Evolutionary conservation across 1,140 invertebrate genomes (phyloP), one percentile per base, ranked within the genome.

Genomic region (Dendrolimus kikuchii): DNA sequence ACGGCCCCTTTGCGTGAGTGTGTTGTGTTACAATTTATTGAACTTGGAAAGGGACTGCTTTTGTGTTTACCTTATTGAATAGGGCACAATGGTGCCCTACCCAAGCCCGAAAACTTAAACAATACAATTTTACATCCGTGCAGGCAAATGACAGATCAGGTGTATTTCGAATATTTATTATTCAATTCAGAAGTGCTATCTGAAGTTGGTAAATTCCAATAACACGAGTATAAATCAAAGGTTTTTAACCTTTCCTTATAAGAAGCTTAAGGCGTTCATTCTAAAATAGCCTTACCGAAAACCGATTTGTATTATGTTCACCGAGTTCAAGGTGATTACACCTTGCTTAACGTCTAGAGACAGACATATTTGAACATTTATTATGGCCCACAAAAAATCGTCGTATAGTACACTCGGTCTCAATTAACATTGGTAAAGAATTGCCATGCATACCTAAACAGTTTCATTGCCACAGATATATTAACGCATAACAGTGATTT

Each of bases 61-160:
- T 76, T 70, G 69, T 75, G 57, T 52, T 47, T 40, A 47, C 57
- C 8, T 50, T 42, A 52, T 57, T 62, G 60, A 72, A 71, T 71
- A 23, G 55, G 57, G 40, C 49, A 66, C 64, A 70, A 68, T 64
- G 58, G 46, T 48, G 57, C 54, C 63, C 62, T 59, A 49, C 54
- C 64, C 64, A 53, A 74, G 69, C 67, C 68, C 67, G 73, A 55
- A 62, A 65, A 62, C 60, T 68, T 63, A 64, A 71, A 72, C 66
- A 66, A 67, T 60, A 48, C 41, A 41, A 42, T 59, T 60, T 59
- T 23, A 38, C 42, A 37, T 60, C 55, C 59, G 55, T 62, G 55
- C 64, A 66, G 58, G 50, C 51, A n/a, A 51, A 53, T 7, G 45
- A 52, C 23, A 58, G 42, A 23, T 23, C 23, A 23, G 23, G 23